Evolutionary conservation across 2,888 invertebrate species (phyloP), one percentile per base, ranked within the genome.

Genomic region (Chalcosyrphus nemorum): DNA sequence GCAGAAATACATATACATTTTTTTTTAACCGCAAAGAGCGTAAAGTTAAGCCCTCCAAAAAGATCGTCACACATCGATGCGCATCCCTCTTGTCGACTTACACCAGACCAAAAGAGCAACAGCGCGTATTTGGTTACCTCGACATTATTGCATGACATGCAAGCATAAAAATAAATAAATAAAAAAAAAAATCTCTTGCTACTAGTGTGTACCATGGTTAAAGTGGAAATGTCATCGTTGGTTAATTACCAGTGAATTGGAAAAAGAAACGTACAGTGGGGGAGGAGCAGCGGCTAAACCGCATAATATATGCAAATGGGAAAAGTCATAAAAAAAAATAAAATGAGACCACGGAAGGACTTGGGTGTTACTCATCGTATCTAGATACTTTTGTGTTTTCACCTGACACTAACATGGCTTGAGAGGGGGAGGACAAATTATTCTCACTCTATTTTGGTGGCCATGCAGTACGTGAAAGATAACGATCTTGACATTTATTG

Each of bases 221-320:
- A 74, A 75, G 70, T 80, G 54, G 84, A 84, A 84, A 80, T 84
- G 84, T 84, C 84, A 84, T 84, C 84, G 84, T 84, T 80, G 84
- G 84, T 80, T 84, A 84, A 80, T 75, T 84, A 71, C 56, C 80
- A 80, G 57, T 65, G 74, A 80, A 80, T 84, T 75, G 74, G 68
- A 84, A 78, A n/a, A 84, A 84, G 74, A 75, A 56, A 71, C 54
- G 24, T 11, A 41, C n/a, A 1, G 2, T 4, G n/a, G 7, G 15
- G 27, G 4, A 43, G 43, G 63, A 70, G 68, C n/a, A n/a, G n/a
- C n/a, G n/a, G n/a, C n/a, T n/a, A n/a, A n/a, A n/a, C 59, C 35
- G 54, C 56, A 50, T 78, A 72, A 78, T 71, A 56, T 74, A 84
- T 84, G 80, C 74, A 84, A 84, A 84, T 84, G 35, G 24, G 15